Conservation (phyloP, 2,888 invertebrate species). For the Megamerina dolium region DNA sequence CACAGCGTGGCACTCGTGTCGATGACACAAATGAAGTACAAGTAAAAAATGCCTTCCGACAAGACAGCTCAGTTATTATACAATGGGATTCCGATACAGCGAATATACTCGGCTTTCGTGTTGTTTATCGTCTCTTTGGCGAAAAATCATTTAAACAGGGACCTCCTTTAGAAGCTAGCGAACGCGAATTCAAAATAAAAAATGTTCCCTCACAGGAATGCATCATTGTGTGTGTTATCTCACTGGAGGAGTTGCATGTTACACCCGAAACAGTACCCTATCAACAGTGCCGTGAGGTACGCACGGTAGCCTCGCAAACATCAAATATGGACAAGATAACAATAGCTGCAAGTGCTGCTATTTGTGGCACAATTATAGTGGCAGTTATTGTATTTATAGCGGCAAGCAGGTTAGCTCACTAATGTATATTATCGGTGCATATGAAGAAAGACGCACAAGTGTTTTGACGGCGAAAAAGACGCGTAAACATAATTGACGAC, state of each 20-base stretch:
- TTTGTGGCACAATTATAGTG: conserved; percentile 85
- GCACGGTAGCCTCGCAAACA: conserved; percentile 74
- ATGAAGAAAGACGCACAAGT: too few relatives aligned
- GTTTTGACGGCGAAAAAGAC: too few relatives aligned
- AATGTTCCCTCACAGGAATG: conserved; percentile 91
- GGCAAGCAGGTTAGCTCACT: conserved; percentile 57
- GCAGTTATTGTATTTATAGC: conserved; percentile 87
- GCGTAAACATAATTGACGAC: too few relatives aligned
- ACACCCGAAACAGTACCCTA: conserved; percentile 81
- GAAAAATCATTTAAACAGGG: conserved; percentile 87
- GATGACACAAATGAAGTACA: conserved; percentile 70
- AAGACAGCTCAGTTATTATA: conserved; percentile 81
- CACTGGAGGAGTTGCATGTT: conserved; percentile 81
- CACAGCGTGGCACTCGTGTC: conserved; percentile 59
- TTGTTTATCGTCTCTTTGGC: conserved; percentile 83
- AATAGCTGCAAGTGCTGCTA: conserved; percentile 87
- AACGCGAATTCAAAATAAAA: conserved; percentile 87
- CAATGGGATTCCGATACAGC: conserved; percentile 87
- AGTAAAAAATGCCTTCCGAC: conserved; percentile 74
- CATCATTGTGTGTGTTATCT: conserved; percentile 88
- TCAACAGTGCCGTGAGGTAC: conserved; percentile 81
- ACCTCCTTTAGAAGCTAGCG: conserved; percentile 81
- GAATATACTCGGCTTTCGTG: conserved; percentile 82
- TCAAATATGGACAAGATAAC: conserved; percentile 94
- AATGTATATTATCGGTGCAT: too few relatives aligned